Evolutionary conservation across 1,140 invertebrate genomes (phyloP).

Genomic region (Potamilus streckersoni): DNA sequence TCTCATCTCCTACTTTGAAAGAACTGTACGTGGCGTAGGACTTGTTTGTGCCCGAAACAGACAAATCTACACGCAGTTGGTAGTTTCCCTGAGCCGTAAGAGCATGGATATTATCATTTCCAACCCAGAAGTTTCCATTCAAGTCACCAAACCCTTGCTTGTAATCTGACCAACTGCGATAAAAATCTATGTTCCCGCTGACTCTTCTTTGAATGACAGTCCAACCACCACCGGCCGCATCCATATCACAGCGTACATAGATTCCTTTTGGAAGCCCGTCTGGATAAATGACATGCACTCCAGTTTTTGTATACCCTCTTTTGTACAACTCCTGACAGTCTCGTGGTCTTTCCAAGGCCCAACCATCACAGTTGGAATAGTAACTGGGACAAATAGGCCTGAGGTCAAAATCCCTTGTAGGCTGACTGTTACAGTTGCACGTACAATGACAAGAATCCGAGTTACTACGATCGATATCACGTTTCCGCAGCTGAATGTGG

Average conservation of each 20-base stretch:
- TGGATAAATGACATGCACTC: slow-evolving; percentile 80
- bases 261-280: slow-evolving; percentile 76
- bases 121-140: slow-evolving; percentile 75
- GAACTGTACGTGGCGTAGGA: slow-evolving; percentile 50
- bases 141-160: slow-evolving; percentile 95
- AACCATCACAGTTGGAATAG: too few species aligned
- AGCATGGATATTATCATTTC: slow-evolving; percentile 69
- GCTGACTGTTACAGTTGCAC: too few species aligned
- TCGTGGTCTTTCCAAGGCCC: slow-evolving; percentile 11
- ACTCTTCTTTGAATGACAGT: slow-evolving; percentile 85
- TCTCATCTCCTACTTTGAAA: slow-evolving; percentile 64
- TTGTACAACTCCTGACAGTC: slow-evolving; percentile 56
- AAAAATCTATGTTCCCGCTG: slow-evolving; percentile 86
- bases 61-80: slow-evolving; percentile 87
- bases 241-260: slow-evolving; percentile 80
- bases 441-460: too few species aligned
- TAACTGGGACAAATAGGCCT: too few species aligned
- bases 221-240: slow-evolving; percentile 85
- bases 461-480: too few species aligned
- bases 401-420: too few species aligned
- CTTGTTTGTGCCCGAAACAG: slow-evolving; percentile 94
- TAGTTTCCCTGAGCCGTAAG: slow-evolving; percentile 78
- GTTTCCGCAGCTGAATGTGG: too few species aligned
- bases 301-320: slow-evolving; percentile 55
- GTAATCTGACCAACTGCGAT: slow-evolving; percentile 93